Evolutionary conservation across 2,888 invertebrate genomes (phyloP), one percentile per base, ranked within the genome.

Genomic region (Ischnura elegans): DNA sequence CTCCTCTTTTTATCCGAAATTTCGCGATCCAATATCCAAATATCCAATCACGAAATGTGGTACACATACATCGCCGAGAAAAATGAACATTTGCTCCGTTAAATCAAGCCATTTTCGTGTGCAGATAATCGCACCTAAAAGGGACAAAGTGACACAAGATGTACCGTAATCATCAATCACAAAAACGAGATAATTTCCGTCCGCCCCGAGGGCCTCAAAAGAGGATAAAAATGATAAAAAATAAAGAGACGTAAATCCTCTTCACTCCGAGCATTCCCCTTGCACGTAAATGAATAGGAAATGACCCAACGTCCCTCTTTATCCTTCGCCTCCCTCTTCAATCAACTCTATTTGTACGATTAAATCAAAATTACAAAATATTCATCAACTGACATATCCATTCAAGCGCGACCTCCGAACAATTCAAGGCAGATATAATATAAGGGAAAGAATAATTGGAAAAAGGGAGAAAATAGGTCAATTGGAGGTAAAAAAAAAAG

Each of bases 101-200:
- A 66, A 90, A 90, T n/a, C 47, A 66, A 43, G 45, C 90, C 90
- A 90, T 90, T 90, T 90, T 43, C 90, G 66, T 61, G 61, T 55
- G 29, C 61, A 90, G 90, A 90, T 90, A 90, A 90, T 76, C 76
- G 36, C 36, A 66, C 55, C 90, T 55, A 90, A 90, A 51, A 66
- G 61, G 90, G 90, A 90, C 66, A 43, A 66, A 51, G 42, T 55
- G 87, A 87, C 87, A 61, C 55, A 51, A 87, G 90, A 90, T 61
- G 90, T 90, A 90, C 55, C 25, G 90, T 66, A 66, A 90, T 61
- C 61, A 90, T 90, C 61, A 90, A 90, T 90, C 90, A 87, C 55
- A 66, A 76, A 61, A 76, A 90, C 90, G 61, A 90, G 61, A 90
- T 90, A 90, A 90, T 90, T 90, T 90, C 90, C 90, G 90, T 42